phyloP scores from a whole-genome alignment of 2,888 invertebrate genomes.

The Euplagia quadripunctaria region DNA sequence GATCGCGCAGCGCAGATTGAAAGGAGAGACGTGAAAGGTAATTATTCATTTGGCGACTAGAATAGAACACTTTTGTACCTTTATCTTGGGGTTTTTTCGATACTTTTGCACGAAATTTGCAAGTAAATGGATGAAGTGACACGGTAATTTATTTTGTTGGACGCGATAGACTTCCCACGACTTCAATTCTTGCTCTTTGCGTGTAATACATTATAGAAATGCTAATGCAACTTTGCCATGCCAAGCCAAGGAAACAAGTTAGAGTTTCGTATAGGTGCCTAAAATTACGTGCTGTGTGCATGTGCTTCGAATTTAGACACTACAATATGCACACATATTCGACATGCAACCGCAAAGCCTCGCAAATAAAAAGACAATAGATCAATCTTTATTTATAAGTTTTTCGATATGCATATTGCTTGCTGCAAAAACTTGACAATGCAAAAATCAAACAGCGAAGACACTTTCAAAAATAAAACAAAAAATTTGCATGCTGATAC shows the following conservation, averaged over 20 bases:
- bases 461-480: constrained; percentile 56
- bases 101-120: constrained; percentile 86
- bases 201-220: constrained; percentile 55
- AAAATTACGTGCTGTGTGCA: constrained; percentile 36
- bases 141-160: constrained; percentile 82
- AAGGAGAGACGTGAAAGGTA: constrained; percentile 86
- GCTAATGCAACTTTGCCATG: constrained; percentile 47
- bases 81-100: constrained; percentile 83
- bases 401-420: constrained; percentile 39
- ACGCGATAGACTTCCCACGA: constrained; percentile 79
- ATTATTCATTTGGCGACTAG: constrained; percentile 87
- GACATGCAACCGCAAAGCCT: constrained; percentile 47
- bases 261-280: constrained; percentile 52
- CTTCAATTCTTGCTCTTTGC: constrained; percentile 65
- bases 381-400: constrained; percentile 11
- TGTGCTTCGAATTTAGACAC: constrained; percentile 38
- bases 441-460: constrained; percentile 53
- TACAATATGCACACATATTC: constrained; percentile 45
- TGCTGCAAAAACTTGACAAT: constrained; percentile 61
- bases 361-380: constrained; percentile 7
- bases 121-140: constrained; percentile 85
- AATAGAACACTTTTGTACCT: constrained; percentile 87
- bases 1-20: constrained; percentile 85
- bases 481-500: constrained; percentile 80
- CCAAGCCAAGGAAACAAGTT: constrained; percentile 39